Conservation (phyloP, 2,113 vertebrate genomes). For the Takifugu bimaculatus region DNA sequence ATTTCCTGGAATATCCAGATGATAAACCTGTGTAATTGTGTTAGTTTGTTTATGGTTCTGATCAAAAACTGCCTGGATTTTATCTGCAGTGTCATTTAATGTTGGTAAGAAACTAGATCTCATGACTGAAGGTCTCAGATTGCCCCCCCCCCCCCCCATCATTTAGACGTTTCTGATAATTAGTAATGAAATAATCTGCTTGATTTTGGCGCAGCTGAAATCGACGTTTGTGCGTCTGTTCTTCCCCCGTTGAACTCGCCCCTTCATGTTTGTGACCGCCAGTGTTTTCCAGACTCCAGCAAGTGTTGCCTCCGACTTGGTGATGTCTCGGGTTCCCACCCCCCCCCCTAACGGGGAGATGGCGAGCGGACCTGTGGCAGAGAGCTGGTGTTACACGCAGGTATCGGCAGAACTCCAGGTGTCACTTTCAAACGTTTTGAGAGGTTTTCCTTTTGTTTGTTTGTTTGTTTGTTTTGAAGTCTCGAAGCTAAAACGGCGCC, state of each 20-base stretch:
- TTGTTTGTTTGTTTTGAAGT: background rate
- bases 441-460: background rate
- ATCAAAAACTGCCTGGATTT: background rate
- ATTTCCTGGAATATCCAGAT: no score
- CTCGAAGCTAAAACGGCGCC: background rate
- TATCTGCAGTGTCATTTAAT: background rate
- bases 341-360: slow-evolving; percentile 93
- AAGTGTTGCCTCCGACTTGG: slow-evolving; percentile 69
- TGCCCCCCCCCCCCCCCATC: no score
- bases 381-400: slow-evolving; percentile 99
- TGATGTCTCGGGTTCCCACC: slow-evolving; percentile 92
- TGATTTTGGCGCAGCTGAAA: no score
- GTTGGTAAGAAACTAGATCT: no score
- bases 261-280: background rate
- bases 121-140: no score
- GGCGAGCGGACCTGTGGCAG: slow-evolving; percentile 94
- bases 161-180: no score
- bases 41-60: background rate
- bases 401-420: slow-evolving; percentile 62
- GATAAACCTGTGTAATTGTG: background rate
- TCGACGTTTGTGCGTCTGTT: background rate
- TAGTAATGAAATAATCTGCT: no score
- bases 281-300: slow-evolving; percentile 61
- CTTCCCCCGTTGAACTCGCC: background rate
- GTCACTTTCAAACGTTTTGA: no score